Evolutionary conservation across 1,140 invertebrate genomes (phyloP).

Genomic region (Zaprionus inermis): DNA sequence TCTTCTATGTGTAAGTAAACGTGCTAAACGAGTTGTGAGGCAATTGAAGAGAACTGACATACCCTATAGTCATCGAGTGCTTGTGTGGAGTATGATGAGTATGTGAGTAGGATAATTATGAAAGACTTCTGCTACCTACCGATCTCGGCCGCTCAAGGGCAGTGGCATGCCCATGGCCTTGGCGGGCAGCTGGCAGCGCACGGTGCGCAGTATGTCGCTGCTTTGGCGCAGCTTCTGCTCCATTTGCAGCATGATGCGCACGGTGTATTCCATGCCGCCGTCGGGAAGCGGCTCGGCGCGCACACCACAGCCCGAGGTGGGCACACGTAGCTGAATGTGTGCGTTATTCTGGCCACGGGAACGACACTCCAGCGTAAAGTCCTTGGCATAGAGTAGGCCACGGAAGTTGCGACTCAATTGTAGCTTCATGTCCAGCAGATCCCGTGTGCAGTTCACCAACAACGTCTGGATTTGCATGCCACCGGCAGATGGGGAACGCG

Average conservation of each 20-base stretch:
- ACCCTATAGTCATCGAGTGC: background rate
- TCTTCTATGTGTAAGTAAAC: background rate
- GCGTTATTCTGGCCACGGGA: constrained; percentile 84
- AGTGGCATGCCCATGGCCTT: constrained; percentile 77
- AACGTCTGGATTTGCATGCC: constrained; percentile 63
- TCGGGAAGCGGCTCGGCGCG: constrained; percentile 84
- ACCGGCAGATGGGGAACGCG: background rate
- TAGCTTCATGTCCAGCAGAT: constrained; percentile 85
- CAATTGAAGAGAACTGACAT: background rate
- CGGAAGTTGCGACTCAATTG: constrained; percentile 87
- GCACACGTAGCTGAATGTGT: constrained; percentile 86
- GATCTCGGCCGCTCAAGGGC: constrained; percentile 49
- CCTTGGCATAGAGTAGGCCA: constrained; percentile 88
- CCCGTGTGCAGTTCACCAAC: constrained; percentile 85
- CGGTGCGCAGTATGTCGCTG: constrained; percentile 87
- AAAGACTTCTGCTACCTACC: constrained; percentile 27
- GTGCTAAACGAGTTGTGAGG: no score
- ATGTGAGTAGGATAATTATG: no score
- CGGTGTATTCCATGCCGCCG: constrained; percentile 86
- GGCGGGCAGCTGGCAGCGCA: constrained; percentile 85
- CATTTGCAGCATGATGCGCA: constrained; percentile 89
- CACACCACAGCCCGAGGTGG: constrained; percentile 90
- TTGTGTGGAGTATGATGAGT: no score
- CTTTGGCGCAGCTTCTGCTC: constrained; percentile 89
- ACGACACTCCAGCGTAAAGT: constrained; percentile 88